Percentiles rank a stretch among this genome's conserved stretches.
Evolutionary conservation across 2,888 invertebrate species (phyloP).

Genomic region (Nomada ruficornis): DNA sequence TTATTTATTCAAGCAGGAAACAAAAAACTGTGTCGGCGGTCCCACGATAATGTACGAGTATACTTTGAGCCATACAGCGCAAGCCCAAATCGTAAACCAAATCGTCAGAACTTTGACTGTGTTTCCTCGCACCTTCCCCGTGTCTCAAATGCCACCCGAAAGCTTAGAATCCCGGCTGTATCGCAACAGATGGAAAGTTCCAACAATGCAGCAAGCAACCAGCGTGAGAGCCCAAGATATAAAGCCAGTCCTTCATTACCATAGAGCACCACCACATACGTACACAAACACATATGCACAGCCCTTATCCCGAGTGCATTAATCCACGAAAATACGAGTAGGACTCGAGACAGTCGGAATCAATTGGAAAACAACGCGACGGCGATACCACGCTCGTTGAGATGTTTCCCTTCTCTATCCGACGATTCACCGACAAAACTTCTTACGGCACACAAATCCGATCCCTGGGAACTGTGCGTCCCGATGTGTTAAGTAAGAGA

Average conservation of each 20-base stretch:
- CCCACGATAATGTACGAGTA: no score
- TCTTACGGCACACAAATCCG: slow-evolving; percentile 45
- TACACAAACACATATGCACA: background rate
- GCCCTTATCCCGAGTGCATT: background rate
- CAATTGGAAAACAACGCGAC: slow-evolving; percentile 14
- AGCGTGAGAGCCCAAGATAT: background rate
- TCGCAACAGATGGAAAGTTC: slow-evolving; percentile 7
- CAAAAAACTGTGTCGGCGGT: no score
- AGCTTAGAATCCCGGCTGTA: background rate
- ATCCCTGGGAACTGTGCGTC: slow-evolving; percentile 37
- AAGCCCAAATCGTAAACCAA: background rate
- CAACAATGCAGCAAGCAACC: background rate
- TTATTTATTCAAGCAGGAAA: no score
- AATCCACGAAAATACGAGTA: slow-evolving; percentile 14
- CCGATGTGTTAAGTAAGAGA: background rate
- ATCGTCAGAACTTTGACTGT: background rate
- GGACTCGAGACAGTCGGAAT: background rate
- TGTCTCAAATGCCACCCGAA: background rate
- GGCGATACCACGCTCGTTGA: background rate
- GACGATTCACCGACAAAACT: slow-evolving; percentile 41
- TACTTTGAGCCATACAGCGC: no score
- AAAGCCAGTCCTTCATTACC: background rate
- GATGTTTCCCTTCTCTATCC: background rate
- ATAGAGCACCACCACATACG: background rate
- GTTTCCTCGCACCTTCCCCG: background rate